Evolutionary conservation across 2,113 vertebrate species (phyloP).

Genomic region (Anser cygnoides): DNA sequence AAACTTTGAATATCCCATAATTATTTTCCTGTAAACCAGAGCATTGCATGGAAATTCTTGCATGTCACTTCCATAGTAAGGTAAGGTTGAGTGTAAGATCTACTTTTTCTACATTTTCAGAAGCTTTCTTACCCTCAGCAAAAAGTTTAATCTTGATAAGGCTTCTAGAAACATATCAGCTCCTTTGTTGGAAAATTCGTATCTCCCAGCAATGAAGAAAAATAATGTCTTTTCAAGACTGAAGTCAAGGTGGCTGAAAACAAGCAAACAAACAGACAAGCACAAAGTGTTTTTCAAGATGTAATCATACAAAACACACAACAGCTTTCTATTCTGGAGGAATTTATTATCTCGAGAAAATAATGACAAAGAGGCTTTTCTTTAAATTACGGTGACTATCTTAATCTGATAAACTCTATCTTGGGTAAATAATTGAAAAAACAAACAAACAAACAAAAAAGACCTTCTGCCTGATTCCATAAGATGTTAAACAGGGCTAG

Average conservation of each 20-base stretch:
- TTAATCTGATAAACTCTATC: neutral
- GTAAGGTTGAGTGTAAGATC: neutral
- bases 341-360: neutral
- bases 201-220: constrained; percentile 97
- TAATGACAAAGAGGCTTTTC: neutral
- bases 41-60: neutral
- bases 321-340: neutral
- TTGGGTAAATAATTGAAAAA: neutral
- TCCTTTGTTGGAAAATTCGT: constrained; percentile 97
- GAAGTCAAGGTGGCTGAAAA: constrained; percentile 93
- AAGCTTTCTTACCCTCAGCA: constrained; percentile 85
- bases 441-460: neutral
- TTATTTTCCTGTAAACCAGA: neutral
- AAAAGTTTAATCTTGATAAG: constrained; percentile 93
- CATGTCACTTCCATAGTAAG: neutral
- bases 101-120: neutral
- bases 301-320: neutral
- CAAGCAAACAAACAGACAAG: constrained; percentile 42
- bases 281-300: neutral
- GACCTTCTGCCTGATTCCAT: neutral
- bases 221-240: constrained; percentile 93
- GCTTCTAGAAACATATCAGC: constrained; percentile 96
- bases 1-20: neutral
- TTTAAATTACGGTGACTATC: neutral
- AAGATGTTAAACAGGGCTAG: neutral